These are phyloP conservation scores for Zingel zingel DNA, from an alignment of 2,113 vertebrate genomes.

Conservation along the genomic window DNA sequence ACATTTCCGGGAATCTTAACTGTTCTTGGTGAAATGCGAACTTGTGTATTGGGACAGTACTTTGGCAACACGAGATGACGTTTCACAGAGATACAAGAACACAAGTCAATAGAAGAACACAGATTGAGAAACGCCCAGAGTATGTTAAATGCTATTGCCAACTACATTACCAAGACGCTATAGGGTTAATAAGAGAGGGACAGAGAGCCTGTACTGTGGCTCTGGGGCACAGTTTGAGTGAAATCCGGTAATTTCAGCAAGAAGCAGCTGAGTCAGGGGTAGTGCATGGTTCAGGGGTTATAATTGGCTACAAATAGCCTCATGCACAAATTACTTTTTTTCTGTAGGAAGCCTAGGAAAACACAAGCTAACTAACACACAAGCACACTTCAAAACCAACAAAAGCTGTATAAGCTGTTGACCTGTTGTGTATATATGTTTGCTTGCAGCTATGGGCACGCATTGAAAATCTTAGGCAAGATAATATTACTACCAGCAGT, in stretches of 20 bases:
- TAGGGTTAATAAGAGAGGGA: not conserved
- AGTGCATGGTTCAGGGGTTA: constrained; percentile 30
- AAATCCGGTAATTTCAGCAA: constrained; percentile 23
- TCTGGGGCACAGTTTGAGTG: not conserved
- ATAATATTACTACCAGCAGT: not conserved
- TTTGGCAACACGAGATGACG: too few species aligned
- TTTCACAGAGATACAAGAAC: too few species aligned
- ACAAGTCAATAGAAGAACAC: too few species aligned
- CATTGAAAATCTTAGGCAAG: not conserved
- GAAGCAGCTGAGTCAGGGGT: constrained; percentile 36
- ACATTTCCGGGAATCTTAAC: too few species aligned
- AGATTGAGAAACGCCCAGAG: too few species aligned
- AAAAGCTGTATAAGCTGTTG: not conserved
- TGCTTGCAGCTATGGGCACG: not conserved
- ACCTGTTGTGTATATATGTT: not conserved
- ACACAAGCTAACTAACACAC: not conserved
- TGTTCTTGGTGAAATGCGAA: too few species aligned
- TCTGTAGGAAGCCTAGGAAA: constrained; percentile 1
- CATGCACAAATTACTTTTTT: constrained; percentile 10
- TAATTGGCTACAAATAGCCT: constrained; percentile 41
- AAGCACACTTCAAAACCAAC: not conserved
- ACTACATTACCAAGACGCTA: not conserved
- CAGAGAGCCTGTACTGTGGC: not conserved
- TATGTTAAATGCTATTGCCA: not conserved
- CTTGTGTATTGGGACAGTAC: too few species aligned